Base-by-base conservation (phyloP, 2,888 invertebrate species). In the Marronus borbonicus region DNA sequence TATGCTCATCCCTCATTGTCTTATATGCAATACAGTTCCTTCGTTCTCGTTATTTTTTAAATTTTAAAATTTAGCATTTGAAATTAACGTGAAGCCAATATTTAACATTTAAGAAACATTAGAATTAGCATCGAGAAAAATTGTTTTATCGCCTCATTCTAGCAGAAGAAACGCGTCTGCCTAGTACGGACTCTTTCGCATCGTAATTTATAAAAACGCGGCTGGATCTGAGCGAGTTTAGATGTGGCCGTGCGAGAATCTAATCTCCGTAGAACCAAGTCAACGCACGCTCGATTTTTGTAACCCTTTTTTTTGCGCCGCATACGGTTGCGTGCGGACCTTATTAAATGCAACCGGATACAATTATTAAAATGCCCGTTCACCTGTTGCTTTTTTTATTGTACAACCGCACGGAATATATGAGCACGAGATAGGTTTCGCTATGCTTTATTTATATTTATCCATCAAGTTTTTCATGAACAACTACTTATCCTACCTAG, bases 311-410 rank as follows among this genome's bases (percentile, higher is more conserved):
- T 70, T 70, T 36, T 55, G 17, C 20, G 24, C 36, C 36, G 58
- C 55, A 39, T 70, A 70, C 58, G 70, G 70, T 70, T 70, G 58
- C 70, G 70, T 70, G 55, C 17, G 70, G 70, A 70, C 70, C 36
- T 36, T 70, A 70, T 70, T 55, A 55, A 36, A 55, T 10, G 70
- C 58, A 70, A 70, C 70, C 70, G 70, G 70, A 70, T 70, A 70
- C 70, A 58, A 70, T 70, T 70, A 70, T 70, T 70, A 70, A 70
- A 70, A 55, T 70, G 55, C n/a, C 55, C 70, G 58, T 36, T 70
- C 70, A 70, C 70, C 70, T 70, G 70, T 70, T 70, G 70, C 70
- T 66, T 66, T 66, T 58, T 70, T 55, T 17, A 55, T 55, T 36
- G 36, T 70, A 36, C 17, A 55, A 31, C 8, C 39, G 58, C 12